Evolutionary conservation across 2,888 invertebrate genomes (phyloP), one percentile per base, ranked within the genome.

Genomic region (Lasioglossum zephyrum): DNA sequence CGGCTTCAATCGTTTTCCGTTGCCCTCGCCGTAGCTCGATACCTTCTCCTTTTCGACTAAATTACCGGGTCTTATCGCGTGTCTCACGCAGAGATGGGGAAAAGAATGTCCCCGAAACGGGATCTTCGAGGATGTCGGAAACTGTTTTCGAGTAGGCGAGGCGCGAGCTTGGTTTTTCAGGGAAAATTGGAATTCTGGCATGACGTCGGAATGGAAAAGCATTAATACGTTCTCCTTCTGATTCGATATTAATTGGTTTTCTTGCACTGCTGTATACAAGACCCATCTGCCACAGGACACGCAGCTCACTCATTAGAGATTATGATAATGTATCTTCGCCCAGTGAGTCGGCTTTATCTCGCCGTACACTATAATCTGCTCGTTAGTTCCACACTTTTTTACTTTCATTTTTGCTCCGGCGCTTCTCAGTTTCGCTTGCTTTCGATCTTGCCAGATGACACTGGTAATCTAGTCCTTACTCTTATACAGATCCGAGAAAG

Each of bases 1-100:
- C 85, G 84, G 89, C 90, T 81, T 81, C 84, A 79, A 87, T 88
- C 89, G 85, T 84, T 90, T 89, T 82, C 85, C 81, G 75, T 79
- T 73, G 84, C 60, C 60, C 78, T 86, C 53, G 53, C 73, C 87
- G 80, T 81, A 39, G 60, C 79, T 72, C 69, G 87, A 84, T 87
- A 82, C 84, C 73, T 84, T 81, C 66, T 60, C 80, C 78, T 73
- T 81, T 73, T 77, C 69, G 79, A 85, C 85, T 85, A 88, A 85
- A 88, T 83, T 85, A 82, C 79, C 44, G 6, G 36, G 72, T 80
- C 83, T 86, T 84, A 86, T 84, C 86, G 81, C 76, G 72, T 53
- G 77, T 77, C 84, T 63, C 72, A 72, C 77, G 70, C 77, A 75
- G 74, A 22, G n/a, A 77, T n/a, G 31, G 49, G 47, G 13, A 39